Evolutionary conservation across 2,113 vertebrate genomes (phyloP), one percentile per base, ranked within the genome.

Genomic region (Gambusia holbrooki): DNA sequence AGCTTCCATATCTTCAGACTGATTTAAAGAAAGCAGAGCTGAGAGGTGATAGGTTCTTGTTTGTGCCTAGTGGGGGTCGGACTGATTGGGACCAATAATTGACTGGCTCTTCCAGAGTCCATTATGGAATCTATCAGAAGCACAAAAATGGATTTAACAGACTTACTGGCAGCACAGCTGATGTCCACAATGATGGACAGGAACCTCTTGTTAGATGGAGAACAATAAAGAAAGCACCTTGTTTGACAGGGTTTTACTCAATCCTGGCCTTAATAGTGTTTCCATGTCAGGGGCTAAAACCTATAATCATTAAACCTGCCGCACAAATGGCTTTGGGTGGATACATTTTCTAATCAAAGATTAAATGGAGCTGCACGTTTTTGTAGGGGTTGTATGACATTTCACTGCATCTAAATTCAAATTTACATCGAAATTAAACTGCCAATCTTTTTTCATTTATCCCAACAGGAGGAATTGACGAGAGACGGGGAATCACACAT

Each of bases 1-100:
- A 48, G 60, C 19, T 42, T 33, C 60, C 17, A 28, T 32, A 73
- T 48, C n/a, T 66, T 27, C 65, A 32, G 6, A 30, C 12, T 10
- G 25, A 58, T 73, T 27, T 19, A 5, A 48, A 64, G 35, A 73
- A 25, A 42, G 48, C 19, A 22, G 58, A 62, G 0, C 0, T 66
- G 19, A 32, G 25, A 4, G 4, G 27, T 2, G n/a, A 40, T 29
- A 11, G 35, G 48, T 17, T 68, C 45, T 69, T 73, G 33, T 69
- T 79, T 73, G 42, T 64, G 48, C 35, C 51, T 22, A 33, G 37
- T 15, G 62, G 78, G 74, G 78, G 13, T 12, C 30, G 69, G 67
- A 9, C 35, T 61, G 73, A 66, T 83, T 78, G 79, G 22, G 66
- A 78, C 69, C 75, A 79, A 79, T 80, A 79, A 80, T 79, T 71